These are phyloP conservation scores for Drosophila watanabei DNA, from an alignment of 1,140 invertebrate species.

Conservation along the genomic window DNA sequence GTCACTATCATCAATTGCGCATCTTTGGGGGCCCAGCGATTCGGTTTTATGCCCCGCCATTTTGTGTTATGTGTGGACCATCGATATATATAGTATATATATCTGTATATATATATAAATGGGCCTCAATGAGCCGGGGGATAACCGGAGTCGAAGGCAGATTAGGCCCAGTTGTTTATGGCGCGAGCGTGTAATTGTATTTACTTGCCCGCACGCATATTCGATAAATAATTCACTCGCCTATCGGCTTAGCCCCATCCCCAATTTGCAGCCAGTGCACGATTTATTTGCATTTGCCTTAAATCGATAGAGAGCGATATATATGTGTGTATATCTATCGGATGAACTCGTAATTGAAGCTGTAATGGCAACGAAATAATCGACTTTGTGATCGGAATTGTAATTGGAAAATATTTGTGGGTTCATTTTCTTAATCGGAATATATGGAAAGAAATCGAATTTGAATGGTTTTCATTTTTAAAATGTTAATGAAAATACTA, in stretches of 20 bases:
- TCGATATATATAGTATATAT: slow-evolving; percentile 27
- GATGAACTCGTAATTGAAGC: not conserved
- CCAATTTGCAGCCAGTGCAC: slow-evolving; percentile 7
- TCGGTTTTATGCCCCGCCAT: slow-evolving; percentile 70
- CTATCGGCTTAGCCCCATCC: slow-evolving; percentile 39
- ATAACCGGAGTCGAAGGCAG: slow-evolving; percentile 23
- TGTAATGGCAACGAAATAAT: slow-evolving; percentile 11
- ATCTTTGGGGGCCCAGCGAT: slow-evolving; percentile 57
- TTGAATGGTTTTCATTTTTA: not conserved
- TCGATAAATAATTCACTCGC: slow-evolving; percentile 51
- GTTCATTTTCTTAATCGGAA: not conserved
- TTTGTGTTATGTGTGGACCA: slow-evolving; percentile 59
- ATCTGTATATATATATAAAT: slow-evolving; percentile 12
- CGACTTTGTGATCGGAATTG: slow-evolving; percentile 10
- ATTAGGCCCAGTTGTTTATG: slow-evolving; percentile 53
- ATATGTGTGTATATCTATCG: slow-evolving; percentile 15
- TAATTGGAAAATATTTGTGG: not conserved
- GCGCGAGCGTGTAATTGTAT: slow-evolving; percentile 43
- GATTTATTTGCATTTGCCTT: slow-evolving; percentile 35
- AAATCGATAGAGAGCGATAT: slow-evolving; percentile 17
- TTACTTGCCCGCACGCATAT: slow-evolving; percentile 45
- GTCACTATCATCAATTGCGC: slow-evolving; percentile 80
- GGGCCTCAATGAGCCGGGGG: slow-evolving; percentile 16
- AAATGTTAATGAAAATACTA: not conserved
- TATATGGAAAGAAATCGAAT: not conserved